These are phyloP conservation scores for Chromis chromis DNA, from an alignment of 2,797 vertebrate species.

Conservation along the genomic window DNA sequence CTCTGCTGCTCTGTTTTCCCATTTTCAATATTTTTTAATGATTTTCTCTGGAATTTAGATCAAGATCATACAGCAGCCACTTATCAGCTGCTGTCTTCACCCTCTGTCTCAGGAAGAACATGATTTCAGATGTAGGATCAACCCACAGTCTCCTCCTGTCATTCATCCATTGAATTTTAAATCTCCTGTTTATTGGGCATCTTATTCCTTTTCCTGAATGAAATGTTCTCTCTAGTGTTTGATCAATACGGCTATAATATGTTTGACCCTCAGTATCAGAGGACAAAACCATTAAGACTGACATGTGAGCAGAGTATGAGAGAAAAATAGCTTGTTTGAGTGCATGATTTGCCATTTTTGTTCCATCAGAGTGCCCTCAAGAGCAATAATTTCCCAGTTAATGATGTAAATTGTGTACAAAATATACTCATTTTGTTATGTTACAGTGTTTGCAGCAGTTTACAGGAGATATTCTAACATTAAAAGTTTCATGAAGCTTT, in stretches of 20 bases:
- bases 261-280: neutral
- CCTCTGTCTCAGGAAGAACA: neutral
- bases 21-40: neutral
- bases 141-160: too few species aligned
- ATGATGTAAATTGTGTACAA: neutral
- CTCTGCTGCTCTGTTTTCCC: neutral
- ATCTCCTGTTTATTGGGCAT: neutral
- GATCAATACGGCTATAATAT: neutral
- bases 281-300: too few species aligned
- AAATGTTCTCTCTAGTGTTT: neutral
- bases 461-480: neutral
- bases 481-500: neutral
- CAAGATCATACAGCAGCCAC: neutral
- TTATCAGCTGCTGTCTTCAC: neutral
- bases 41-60: too few species aligned
- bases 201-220: neutral
- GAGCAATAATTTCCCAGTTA: too few species aligned
- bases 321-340: neutral
- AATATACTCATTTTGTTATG: neutral
- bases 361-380: neutral
- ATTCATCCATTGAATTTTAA: neutral
- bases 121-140: neutral
- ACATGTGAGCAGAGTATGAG: neutral
- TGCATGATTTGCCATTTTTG: neutral
- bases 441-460: neutral